These are phyloP conservation scores for Propithecus deckenii DNA, from an alignment of 2,797 vertebrate species.

Conservation along the genomic window DNA sequence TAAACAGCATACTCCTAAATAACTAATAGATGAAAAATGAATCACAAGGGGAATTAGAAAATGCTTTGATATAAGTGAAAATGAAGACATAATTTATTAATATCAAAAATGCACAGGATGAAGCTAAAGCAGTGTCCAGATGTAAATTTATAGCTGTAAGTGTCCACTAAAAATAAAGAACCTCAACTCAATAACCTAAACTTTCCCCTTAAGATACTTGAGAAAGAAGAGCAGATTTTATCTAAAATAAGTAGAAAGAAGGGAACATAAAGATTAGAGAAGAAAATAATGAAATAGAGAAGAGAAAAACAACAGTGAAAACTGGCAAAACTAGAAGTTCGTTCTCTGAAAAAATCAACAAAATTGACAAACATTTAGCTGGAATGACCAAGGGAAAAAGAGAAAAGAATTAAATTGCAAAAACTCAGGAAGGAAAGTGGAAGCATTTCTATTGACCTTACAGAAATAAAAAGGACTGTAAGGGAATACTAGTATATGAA, in stretches of 20 bases:
- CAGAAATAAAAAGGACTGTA: not conserved
- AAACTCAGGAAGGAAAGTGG: not conserved
- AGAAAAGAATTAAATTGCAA: not conserved
- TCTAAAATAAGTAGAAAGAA: not conserved
- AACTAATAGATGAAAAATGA: not conserved
- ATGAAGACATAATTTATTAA: not conserved
- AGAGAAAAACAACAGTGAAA: not conserved
- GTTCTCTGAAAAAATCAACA: not conserved
- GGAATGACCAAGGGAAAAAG: not conserved
- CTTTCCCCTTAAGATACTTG: not conserved
- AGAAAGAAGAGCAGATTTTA: not conserved
- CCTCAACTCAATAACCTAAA: not conserved
- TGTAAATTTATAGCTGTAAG: not conserved
- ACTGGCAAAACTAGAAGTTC: not conserved
- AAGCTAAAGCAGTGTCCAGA: not conserved
- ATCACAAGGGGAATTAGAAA: not conserved
- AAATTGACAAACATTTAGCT: not conserved
- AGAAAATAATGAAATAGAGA: not conserved
- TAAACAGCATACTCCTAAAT: not conserved
- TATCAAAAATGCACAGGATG: not conserved
- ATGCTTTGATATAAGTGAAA: not conserved
- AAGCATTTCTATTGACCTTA: not conserved
- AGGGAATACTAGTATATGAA: not conserved
- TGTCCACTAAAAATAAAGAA: too few relatives aligned
- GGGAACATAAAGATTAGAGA: not conserved